Evolutionary conservation across 2,113 vertebrate genomes (phyloP).

Genomic region (Machaerirhynchus nigripectus): DNA sequence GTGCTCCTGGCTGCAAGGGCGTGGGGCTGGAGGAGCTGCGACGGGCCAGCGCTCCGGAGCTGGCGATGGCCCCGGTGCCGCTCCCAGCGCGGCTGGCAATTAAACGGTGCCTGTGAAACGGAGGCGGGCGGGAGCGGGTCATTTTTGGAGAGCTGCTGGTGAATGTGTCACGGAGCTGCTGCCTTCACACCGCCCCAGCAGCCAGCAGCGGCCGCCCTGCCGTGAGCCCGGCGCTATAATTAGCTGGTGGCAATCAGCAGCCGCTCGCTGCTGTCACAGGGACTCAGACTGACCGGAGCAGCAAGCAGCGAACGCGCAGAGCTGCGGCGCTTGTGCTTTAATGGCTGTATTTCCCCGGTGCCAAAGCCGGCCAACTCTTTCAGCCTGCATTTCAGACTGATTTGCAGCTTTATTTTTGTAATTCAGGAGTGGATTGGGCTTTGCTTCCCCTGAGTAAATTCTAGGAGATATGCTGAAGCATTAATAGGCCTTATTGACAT

Average conservation of each 20-base stretch:
- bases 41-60: fast-evolving
- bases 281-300: neutral
- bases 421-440: neutral
- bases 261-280: neutral
- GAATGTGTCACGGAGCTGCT: slow-evolving; percentile 38
- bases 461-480: neutral
- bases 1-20: fast-evolving
- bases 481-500: neutral
- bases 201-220: neutral
- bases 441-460: neutral
- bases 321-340: neutral
- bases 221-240: slow-evolving; percentile 44
- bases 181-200: neutral
- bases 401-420: neutral
- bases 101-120: neutral
- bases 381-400: neutral
- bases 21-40: neutral
- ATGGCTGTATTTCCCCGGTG: neutral
- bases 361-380: neutral
- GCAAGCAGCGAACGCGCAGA: neutral
- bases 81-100: neutral
- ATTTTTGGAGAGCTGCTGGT: slow-evolving; percentile 53
- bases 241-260: slow-evolving; percentile 47
- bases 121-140: neutral
- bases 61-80: fast-evolving